These are phyloP conservation scores for Chondrosia reniformis DNA, from an alignment of 37 sponge, comb jelly and placozoan genomes.

Conservation along the genomic window DNA sequence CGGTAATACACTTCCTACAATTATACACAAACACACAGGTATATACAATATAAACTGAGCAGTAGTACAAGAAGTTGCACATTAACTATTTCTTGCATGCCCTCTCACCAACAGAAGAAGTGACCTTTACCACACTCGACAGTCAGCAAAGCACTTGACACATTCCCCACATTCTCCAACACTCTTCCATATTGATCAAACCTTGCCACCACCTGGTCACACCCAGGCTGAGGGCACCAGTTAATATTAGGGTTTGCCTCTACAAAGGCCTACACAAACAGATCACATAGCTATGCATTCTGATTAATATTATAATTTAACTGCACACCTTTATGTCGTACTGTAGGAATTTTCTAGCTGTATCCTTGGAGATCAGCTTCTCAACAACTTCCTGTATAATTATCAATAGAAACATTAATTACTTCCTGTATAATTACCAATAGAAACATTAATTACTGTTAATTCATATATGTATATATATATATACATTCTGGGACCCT, in stretches of 20 bases:
- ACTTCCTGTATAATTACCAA: no score
- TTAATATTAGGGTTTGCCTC: slow-evolving; percentile 77
- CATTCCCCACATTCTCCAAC: not conserved
- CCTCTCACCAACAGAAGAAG: slow-evolving; percentile 85
- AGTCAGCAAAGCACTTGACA: not conserved
- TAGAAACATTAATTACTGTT: no score
- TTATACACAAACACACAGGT: no score
- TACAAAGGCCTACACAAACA: slow-evolving; percentile 62
- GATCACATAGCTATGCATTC: no score
- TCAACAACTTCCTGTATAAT: slow-evolving; percentile 76
- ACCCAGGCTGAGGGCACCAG: slow-evolving; percentile 89
- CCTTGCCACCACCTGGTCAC: slow-evolving; percentile 59
- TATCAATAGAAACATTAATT: no score
- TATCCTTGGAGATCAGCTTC: slow-evolving; percentile 66
- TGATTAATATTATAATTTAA: not conserved
- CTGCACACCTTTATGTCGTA: slow-evolving; percentile 66
- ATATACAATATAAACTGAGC: no score
- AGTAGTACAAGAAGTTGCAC: no score
- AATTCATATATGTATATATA: no score
- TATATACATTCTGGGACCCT: no score
- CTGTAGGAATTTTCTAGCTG: slow-evolving; percentile 60
- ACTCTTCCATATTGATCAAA: slow-evolving; percentile 2
- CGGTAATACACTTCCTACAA: no score
- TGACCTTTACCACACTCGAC: slow-evolving; percentile 84
- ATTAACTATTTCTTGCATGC: no score